Percentiles rank a stretch among this genome's conserved stretches.
These are phyloP conservation scores for Microvelia longipes DNA, from an alignment of 1,140 invertebrate species.

Conservation along the genomic window DNA sequence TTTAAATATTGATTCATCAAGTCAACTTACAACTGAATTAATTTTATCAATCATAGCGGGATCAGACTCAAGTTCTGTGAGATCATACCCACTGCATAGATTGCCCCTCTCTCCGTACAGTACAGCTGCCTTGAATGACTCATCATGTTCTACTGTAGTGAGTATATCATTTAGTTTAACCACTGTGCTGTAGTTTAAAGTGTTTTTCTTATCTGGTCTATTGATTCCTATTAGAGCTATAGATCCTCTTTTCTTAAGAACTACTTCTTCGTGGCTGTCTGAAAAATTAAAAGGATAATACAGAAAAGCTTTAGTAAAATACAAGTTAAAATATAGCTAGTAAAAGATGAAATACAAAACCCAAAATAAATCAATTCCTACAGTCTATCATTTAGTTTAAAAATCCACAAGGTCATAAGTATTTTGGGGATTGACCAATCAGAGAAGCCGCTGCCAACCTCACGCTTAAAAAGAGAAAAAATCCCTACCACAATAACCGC, in stretches of 20 bases:
- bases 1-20: no score
- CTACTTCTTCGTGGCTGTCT: neutral
- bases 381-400: no score
- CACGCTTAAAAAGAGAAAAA: no score
- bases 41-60: slow-evolving; percentile 19
- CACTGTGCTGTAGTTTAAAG: slow-evolving; percentile 52
- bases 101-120: slow-evolving; percentile 76
- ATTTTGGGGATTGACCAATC: no score
- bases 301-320: no score
- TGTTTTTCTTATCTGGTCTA: slow-evolving; percentile 63
- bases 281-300: neutral
- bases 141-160: slow-evolving; percentile 60
- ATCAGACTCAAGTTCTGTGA: slow-evolving; percentile 37
- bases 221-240: slow-evolving; percentile 62
- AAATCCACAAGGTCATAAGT: no score
- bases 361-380: no score
- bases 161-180: slow-evolving; percentile 51
- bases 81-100: slow-evolving; percentile 63
- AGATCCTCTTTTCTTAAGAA: slow-evolving; percentile 21
- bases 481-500: no score
- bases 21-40: slow-evolving; percentile 12
- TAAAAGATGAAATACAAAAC: no score
- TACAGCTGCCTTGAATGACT: slow-evolving; percentile 37
- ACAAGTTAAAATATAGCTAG: no score
- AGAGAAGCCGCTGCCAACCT: no score